Evolutionary conservation across 2,888 invertebrate genomes (phyloP).

Genomic region (Sminthurinus aureus): DNA sequence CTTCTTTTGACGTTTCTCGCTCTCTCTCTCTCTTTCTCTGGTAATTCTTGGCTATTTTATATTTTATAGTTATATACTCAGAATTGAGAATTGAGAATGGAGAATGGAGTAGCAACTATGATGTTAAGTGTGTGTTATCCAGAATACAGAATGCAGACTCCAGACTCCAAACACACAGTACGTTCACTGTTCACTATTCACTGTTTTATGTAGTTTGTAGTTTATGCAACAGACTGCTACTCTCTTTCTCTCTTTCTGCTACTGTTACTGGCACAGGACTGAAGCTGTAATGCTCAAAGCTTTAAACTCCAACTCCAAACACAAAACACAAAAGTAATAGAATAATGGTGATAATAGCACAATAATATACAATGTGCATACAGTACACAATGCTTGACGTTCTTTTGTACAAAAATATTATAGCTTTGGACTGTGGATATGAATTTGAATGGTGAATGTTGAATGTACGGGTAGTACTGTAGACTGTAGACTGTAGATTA

Average conservation of each 20-base stretch:
- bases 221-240: constrained; percentile 32
- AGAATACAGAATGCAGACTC: background rate
- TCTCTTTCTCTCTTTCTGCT: background rate
- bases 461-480: background rate
- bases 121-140: background rate
- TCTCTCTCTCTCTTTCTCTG: constrained; percentile 15
- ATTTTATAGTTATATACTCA: background rate
- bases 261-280: background rate
- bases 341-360: no score
- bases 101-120: no score
- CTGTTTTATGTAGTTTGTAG: background rate
- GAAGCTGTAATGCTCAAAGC: background rate
- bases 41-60: background rate
- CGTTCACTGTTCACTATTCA: background rate
- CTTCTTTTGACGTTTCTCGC: background rate
- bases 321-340: no score
- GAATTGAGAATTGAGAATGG: no score
- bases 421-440: constrained; percentile 4
- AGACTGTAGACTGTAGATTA: no score
- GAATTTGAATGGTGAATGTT: background rate
- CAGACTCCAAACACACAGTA: background rate
- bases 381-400: background rate
- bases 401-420: background rate
- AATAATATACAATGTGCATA: background rate
- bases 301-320: no score